These are phyloP conservation scores for Artibeus jamaicensis DNA, from an alignment of 2,797 vertebrate genomes.

Conservation along the genomic window DNA sequence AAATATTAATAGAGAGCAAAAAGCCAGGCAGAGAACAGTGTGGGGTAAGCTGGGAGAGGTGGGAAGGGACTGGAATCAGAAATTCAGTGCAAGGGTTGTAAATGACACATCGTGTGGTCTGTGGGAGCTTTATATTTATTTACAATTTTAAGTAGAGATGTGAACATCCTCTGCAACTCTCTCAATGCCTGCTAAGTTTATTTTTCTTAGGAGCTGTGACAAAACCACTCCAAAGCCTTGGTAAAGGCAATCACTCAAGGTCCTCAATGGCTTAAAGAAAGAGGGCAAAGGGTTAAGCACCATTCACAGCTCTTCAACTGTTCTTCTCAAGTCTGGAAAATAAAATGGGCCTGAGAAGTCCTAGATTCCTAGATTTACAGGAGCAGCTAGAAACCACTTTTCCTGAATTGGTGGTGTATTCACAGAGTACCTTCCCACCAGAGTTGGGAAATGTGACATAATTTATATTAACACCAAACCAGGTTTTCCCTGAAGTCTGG, in stretches of 20 bases:
- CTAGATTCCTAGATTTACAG: not conserved
- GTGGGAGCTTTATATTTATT: not conserved
- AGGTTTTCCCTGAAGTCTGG: not conserved
- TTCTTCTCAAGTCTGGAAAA: not conserved
- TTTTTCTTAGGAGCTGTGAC: not conserved
- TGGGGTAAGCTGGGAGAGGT: not conserved
- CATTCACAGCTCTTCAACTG: not conserved
- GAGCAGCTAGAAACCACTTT: not conserved
- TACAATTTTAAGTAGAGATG: not conserved
- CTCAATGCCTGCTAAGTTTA: not conserved
- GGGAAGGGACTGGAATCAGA: not conserved
- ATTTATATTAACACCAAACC: not conserved
- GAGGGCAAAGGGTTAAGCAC: not conserved
- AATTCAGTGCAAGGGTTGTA: not conserved
- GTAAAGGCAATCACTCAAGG: not conserved
- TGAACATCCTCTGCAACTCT: not conserved
- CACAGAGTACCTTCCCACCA: not conserved
- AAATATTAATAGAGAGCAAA: slow-evolving; percentile 23
- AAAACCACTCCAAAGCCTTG: not conserved
- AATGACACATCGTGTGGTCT: not conserved
- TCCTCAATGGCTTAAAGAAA: not conserved
- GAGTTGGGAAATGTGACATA: not conserved
- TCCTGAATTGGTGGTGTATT: not conserved
- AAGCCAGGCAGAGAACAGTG: not conserved
- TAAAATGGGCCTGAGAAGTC: not conserved